phyloP scores from a whole-genome alignment of 2,888 invertebrate genomes.

The Amphipoea lucens region DNA sequence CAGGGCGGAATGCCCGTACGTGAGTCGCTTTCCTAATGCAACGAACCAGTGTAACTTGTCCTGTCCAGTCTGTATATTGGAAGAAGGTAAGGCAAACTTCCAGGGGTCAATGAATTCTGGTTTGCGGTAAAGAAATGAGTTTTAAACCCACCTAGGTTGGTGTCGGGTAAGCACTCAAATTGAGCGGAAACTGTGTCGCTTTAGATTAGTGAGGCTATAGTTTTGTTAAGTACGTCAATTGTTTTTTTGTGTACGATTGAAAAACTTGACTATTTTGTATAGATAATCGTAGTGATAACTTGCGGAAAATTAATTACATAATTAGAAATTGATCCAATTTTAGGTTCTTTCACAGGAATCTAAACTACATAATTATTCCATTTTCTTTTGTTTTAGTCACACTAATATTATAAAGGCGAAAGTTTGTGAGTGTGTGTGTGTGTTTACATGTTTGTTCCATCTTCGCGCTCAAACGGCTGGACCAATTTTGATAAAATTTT shows the following conservation, averaged over 20 bases:
- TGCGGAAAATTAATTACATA: neutral
- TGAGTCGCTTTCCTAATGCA: constrained; percentile 74
- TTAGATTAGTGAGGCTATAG: constrained; percentile 70
- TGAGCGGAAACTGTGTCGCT: constrained; percentile 76
- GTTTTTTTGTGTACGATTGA: constrained; percentile 44
- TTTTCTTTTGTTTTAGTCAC: neutral
- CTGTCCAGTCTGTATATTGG: constrained; percentile 39
- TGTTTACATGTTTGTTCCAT: no score
- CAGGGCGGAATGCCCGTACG: constrained; percentile 75
- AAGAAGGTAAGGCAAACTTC: neutral
- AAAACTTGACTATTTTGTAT: neutral
- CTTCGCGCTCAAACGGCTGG: no score
- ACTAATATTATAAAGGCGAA: no score
- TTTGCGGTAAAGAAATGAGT: constrained; percentile 74
- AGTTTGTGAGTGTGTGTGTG: no score
- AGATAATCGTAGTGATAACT: neutral
- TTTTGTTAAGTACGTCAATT: constrained; percentile 69
- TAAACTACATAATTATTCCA: neutral
- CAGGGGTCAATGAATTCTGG: constrained; percentile 29
- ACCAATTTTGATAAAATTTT: no score
- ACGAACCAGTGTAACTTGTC: constrained; percentile 61
- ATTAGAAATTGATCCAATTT: neutral
- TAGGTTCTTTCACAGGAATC: neutral
- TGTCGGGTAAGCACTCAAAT: constrained; percentile 77
- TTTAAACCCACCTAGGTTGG: constrained; percentile 74